These are phyloP conservation scores for Gymnosoma rotundatum DNA, from an alignment of 2,888 invertebrate species.

Conservation along the genomic window DNA sequence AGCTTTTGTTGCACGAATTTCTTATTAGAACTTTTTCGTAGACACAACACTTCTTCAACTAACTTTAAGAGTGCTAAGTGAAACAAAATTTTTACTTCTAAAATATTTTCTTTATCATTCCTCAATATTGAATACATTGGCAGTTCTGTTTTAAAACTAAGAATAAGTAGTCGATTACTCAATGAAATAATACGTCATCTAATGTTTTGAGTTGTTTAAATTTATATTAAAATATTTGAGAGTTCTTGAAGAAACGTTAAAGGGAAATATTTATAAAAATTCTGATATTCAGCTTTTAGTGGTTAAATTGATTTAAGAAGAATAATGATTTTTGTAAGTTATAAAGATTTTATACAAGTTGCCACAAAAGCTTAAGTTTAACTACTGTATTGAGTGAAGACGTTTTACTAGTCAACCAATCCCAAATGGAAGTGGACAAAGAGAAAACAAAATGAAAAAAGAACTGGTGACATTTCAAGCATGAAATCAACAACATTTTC, in stretches of 20 bases:
- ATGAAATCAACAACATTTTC: conserved; percentile 66
- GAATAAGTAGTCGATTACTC: not conserved
- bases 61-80: too few relatives aligned
- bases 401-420: conserved; percentile 36
- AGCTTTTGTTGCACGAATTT: too few relatives aligned
- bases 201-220: not conserved
- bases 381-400: conserved; percentile 60
- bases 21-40: too few relatives aligned
- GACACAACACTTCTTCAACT: too few relatives aligned
- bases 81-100: too few relatives aligned
- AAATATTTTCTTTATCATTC: not conserved
- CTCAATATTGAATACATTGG: not conserved
- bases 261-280: conserved; percentile 28
- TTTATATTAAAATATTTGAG: not conserved
- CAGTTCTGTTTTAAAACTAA: conserved; percentile 9
- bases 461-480: conserved; percentile 69
- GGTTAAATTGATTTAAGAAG: conserved; percentile 54
- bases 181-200: conserved; percentile 45
- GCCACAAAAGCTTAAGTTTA: conserved; percentile 48
- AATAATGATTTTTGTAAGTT: conserved; percentile 61
- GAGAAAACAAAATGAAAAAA: not conserved
- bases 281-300: conserved; percentile 44
- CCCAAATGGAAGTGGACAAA: conserved; percentile 19
- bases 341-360: conserved; percentile 53
- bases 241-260: conserved; percentile 3